Conservation (phyloP, 2,888 invertebrate species). For the Hypomecis atomaria region DNA sequence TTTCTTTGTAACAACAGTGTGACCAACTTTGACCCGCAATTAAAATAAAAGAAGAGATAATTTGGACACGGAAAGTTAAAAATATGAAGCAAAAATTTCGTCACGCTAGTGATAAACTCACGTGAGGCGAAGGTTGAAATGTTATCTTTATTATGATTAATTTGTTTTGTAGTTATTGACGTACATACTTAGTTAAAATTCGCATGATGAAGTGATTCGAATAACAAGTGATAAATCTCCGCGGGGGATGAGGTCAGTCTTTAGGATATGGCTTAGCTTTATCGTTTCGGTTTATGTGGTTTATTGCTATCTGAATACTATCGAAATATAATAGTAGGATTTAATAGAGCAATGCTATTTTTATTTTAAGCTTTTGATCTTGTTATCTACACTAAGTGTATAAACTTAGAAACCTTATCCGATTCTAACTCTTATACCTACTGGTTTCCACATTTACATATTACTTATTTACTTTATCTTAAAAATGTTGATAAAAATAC, state of each 20-base stretch:
- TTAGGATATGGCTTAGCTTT: background rate
- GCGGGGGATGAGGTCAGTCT: constrained; percentile 12
- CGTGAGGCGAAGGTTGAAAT: background rate
- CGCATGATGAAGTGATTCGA: background rate
- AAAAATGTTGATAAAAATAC: no score
- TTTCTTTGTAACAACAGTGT: background rate
- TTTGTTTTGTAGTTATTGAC: constrained; percentile 8
- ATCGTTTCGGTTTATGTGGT: background rate
- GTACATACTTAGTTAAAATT: background rate
- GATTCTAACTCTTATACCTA: no score
- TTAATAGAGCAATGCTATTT: no score
- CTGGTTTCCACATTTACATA: no score
- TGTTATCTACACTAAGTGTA: no score
- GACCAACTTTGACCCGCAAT: background rate
- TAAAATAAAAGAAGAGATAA: constrained; percentile 2
- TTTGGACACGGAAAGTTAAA: background rate
- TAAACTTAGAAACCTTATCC: no score
- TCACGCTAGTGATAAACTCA: background rate
- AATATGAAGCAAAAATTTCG: constrained; percentile 10
- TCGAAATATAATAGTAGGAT: no score
- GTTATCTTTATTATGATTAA: constrained; percentile 8
- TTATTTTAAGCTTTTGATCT: no score
- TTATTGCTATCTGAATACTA: no score
- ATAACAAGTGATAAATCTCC: constrained; percentile 4
- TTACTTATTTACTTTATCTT: no score